Evolutionary conservation across 2,888 invertebrate genomes (phyloP), one percentile per base, ranked within the genome.

Genomic region (Drosophila vallismaia): DNA sequence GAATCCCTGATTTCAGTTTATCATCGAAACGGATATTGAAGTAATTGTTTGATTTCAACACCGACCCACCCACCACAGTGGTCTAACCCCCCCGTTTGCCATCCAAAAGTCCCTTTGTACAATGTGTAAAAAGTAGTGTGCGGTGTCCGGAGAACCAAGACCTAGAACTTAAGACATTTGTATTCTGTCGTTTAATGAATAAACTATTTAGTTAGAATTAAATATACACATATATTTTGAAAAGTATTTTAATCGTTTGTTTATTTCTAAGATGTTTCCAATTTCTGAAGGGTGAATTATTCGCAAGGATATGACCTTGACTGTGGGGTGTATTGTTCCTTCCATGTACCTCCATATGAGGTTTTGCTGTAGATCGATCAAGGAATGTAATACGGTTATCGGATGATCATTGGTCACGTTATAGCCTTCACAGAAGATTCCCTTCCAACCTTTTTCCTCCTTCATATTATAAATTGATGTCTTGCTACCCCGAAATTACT

Each of bases 11-110:
- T 86, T 88, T 66, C 88, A 89, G 89, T 84, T 88, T 59, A 80
- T 68, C 75, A 76, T 89, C 81, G 83, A 83, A 79, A 89, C 76
- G 80, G 89, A 89, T 76, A 79, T 89, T 88, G 89, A 89, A 88
- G 85, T 89, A 72, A 88, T 86, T 72, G 78, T 89, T 81, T 89
- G 62, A 88, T 68, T 72, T 58, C 10, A 19, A 19, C 19, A 19
- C 19, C 19, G n/a, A 19, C 19, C 19, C 38, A 29, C 60, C 49
- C 48, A 51, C 36, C 31, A 56, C 68, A 67, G 51, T 54, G 49
- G 52, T 46, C 53, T 69, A 55, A 51, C 38, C 52, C 48, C 48
- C 40, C 46, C 19, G 19, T 19, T 33, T 36, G 59, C 63, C 64
- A 51, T 57, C 66, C 66, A 52, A 50, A 71, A 46, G 62, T 68